Evolutionary conservation across 2,888 invertebrate species (phyloP), one percentile per base, ranked within the genome.

Genomic region (Aleiodes leptofemur): DNA sequence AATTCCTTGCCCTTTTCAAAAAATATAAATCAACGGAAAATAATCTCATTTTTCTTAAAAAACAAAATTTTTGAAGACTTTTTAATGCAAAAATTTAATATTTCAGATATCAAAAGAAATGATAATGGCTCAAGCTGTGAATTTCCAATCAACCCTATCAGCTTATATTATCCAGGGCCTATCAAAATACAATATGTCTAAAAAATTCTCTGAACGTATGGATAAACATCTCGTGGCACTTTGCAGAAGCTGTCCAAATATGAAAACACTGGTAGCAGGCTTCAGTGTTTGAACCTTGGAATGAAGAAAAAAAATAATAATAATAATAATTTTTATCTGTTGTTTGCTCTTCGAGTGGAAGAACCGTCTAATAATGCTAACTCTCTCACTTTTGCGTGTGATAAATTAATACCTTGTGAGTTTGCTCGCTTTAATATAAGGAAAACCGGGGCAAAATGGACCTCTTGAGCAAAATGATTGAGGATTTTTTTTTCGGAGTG

Each of bases 221-320:
- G 96, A 96, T 85, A 92, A 93, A 23, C 88, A 92, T 64, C 86
- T 96, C 72, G 87, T 96, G 64, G 90, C 94, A 77, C 89, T 96
- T 78, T 92, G 93, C 77, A 90, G 93, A 69, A 92, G 93, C 82
- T 95, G 95, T 86, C 92, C 91, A 29, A 91, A 92, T 83, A 87
- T 96, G 59, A 92, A 93, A 73, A 94, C 94, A 6, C 86, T 96
- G 89, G 95, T 95, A 90, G 82, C 81, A 76, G 50, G 55, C 23
- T 80, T 83, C 83, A 84, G 79, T 76, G 56, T 80, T 84, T 84
- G 78, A 82, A 74, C 23, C 23, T 59, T 73, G 68, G 23, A 68
- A 57, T 64, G 4, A 69, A 57, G 61, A 66, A 57, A 55, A 57
- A 55, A 72, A 71, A 23, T 23, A 23, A 23, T 74, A 57, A 14